phyloP scores from a whole-genome alignment of 2,888 invertebrate genomes.

The Pristionchus maxplancki region DNA sequence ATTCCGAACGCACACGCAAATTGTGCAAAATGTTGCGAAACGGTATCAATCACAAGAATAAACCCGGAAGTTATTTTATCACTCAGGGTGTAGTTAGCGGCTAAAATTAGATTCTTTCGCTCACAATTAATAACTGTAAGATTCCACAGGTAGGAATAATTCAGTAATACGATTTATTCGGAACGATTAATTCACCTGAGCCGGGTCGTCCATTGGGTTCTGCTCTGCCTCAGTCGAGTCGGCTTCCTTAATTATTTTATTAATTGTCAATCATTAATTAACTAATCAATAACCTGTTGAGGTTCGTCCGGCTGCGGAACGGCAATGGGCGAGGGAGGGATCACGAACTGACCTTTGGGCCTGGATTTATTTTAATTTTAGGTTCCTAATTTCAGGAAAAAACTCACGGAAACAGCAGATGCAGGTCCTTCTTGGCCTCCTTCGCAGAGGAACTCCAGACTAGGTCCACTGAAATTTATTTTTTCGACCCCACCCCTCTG shows the following conservation, averaged over 20 bases:
- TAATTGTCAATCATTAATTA: neutral
- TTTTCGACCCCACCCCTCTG: neutral
- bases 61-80: too few relatives aligned
- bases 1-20: too few relatives aligned
- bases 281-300: neutral
- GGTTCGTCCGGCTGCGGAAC: neutral
- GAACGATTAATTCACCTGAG: neutral
- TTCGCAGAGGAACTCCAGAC: constrained; percentile 19
- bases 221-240: neutral
- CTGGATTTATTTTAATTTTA: neutral
- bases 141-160: too few relatives aligned
- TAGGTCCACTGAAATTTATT: constrained; percentile 28
- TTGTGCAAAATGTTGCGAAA: too few relatives aligned
- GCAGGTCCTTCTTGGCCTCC: constrained; percentile 43
- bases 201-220: constrained; percentile 2
- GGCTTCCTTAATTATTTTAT: neutral
- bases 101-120: too few relatives aligned
- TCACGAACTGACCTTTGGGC: constrained; percentile 1
- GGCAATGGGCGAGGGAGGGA: constrained; percentile 39
- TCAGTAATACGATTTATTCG: too few relatives aligned
- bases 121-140: too few relatives aligned
- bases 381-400: neutral
- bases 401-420: constrained; percentile 28
- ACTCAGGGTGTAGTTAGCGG: too few relatives aligned
- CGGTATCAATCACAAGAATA: too few relatives aligned